Evolutionary conservation across 2,888 invertebrate genomes (phyloP).

Genomic region (Meiosimyza platycephala): DNA sequence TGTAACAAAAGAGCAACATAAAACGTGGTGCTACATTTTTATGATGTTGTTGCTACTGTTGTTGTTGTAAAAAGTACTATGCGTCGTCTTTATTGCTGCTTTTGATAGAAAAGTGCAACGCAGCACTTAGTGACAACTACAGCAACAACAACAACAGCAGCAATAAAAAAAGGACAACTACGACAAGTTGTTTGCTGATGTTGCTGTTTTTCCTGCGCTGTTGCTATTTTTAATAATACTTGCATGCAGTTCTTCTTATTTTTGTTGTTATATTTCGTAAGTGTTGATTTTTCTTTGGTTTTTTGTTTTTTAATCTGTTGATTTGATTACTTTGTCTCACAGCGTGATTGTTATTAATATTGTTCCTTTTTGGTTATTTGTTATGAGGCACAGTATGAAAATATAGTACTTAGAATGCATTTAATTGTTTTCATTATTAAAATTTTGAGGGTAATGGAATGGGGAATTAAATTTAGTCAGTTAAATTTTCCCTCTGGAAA

Average conservation of each 20-base stretch:
- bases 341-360: no score
- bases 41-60: background rate
- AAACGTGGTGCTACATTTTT: conserved; percentile 10
- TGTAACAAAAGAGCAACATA: conserved; percentile 20
- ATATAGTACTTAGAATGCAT: no score
- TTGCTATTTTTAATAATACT: conserved; percentile 18
- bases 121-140: conserved; percentile 8
- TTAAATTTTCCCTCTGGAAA: no score
- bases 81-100: background rate
- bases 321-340: no score
- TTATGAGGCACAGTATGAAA: no score
- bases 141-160: background rate
- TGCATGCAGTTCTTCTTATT: conserved; percentile 36
- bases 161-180: background rate
- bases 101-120: conserved; percentile 27
- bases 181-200: conserved; percentile 47
- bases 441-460: no score
- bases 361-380: no score
- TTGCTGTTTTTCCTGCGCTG: conserved; percentile 42
- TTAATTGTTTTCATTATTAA: no score
- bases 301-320: background rate
- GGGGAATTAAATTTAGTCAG: no score
- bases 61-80: background rate
- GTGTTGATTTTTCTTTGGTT: background rate
- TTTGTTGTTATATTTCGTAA: conserved; percentile 37